Conservation (phyloP, 1,140 invertebrate genomes). For the Grapholita molesta region DNA sequence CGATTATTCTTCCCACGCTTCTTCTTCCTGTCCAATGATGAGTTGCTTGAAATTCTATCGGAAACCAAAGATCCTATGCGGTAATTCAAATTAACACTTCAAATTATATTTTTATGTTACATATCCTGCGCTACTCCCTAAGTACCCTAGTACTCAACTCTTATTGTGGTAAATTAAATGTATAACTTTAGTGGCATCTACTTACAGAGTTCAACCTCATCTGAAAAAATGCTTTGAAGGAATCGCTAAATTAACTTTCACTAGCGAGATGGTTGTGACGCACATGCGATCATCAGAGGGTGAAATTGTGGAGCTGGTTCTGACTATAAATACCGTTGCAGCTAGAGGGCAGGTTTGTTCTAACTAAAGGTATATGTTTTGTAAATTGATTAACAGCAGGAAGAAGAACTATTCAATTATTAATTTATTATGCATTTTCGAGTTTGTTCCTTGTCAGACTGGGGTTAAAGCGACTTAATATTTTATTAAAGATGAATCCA, state of each 20-base stretch:
- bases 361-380: not conserved
- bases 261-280: conserved; percentile 91
- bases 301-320: conserved; percentile 88
- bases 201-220: conserved; percentile 90
- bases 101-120: too few relatives aligned
- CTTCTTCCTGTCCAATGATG: conserved; percentile 98
- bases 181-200: not conserved
- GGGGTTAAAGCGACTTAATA: too few relatives aligned
- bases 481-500: too few relatives aligned
- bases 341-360: conserved; percentile 90
- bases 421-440: too few relatives aligned
- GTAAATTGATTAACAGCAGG: not conserved
- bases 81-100: conserved; percentile 57
- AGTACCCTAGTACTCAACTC: too few relatives aligned
- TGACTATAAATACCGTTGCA: conserved; percentile 90
- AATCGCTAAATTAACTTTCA: conserved; percentile 92
- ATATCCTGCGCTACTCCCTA: too few relatives aligned
- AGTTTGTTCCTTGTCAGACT: too few relatives aligned
- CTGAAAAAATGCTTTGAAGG: conserved; percentile 98
- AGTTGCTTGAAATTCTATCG: conserved; percentile 96
- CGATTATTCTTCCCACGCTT: conserved; percentile 94
- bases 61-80: conserved; percentile 97
- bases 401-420: too few relatives aligned
- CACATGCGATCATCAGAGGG: conserved; percentile 94
- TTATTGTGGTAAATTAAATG: not conserved